Evolutionary conservation across 2,888 invertebrate species (phyloP).

Genomic region (Tenthredo livida): DNA sequence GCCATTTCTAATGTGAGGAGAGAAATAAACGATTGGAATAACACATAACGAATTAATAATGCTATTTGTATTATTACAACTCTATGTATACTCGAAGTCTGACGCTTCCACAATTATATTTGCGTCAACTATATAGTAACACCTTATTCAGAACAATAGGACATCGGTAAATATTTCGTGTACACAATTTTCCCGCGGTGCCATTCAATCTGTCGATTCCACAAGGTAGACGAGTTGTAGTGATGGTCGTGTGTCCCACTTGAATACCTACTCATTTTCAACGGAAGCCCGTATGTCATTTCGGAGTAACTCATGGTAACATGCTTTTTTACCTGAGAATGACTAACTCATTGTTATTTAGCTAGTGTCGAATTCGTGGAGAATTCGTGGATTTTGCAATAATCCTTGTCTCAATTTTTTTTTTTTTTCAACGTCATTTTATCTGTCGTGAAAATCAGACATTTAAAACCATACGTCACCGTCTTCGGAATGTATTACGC

Average conservation of each 20-base stretch:
- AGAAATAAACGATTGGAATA: not conserved
- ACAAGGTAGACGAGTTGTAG: not conserved
- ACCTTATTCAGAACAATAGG: not conserved
- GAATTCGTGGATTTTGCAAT: not conserved
- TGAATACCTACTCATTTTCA: not conserved
- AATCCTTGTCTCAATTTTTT: constrained; percentile 23
- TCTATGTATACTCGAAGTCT: not conserved
- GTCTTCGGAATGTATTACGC: not conserved
- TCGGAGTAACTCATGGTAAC: not conserved
- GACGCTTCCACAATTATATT: constrained; percentile 1
- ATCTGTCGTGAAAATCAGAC: not conserved
- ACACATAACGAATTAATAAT: constrained; percentile 7
- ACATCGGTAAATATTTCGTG: not conserved
- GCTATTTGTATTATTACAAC: constrained; percentile 24
- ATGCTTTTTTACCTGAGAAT: not conserved
- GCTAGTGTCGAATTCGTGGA: not conserved
- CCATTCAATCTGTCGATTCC: not conserved
- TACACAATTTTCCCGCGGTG: not conserved
- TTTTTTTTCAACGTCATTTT: not conserved
- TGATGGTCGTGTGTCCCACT: not conserved
- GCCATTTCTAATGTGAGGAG: not conserved
- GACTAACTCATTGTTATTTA: constrained; percentile 26
- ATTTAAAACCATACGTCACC: not conserved
- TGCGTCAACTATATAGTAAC: not conserved
- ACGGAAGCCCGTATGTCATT: not conserved